A percentile compares a stretch with the other conserved stretches of the same genome.
These are phyloP conservation scores for Melangyna quadrimaculata DNA, from an alignment of 2,888 invertebrate species.

Conservation along the genomic window DNA sequence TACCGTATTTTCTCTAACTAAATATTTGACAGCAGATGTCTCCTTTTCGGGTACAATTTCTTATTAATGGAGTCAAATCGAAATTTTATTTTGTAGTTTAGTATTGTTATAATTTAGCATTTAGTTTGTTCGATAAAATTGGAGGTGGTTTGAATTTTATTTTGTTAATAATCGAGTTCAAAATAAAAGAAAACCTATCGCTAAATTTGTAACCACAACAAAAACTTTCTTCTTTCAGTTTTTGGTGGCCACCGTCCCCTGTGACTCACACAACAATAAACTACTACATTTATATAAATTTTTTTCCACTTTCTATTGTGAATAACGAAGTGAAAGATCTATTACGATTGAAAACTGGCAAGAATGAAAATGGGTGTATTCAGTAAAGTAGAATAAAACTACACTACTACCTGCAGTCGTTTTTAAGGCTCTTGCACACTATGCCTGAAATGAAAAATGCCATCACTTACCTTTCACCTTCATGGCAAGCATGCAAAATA, in stretches of 20 bases:
- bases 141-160: not conserved
- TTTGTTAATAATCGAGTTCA: not conserved
- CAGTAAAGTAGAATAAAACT: not conserved
- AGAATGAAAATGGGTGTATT: not conserved
- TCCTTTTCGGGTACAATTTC: not conserved
- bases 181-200: constrained; percentile 31
- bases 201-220: constrained; percentile 54
- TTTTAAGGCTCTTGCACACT: no score
- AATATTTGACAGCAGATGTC: constrained; percentile 11
- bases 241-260: constrained; percentile 44
- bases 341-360: constrained; percentile 2
- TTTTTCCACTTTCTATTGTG: constrained; percentile 6
- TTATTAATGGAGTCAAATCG: not conserved
- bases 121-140: not conserved
- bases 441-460: no score
- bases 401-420: no score
- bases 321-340: not conserved
- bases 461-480: no score
- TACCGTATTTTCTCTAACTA: constrained; percentile 5
- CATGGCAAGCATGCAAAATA: no score
- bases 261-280: constrained; percentile 64
- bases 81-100: not conserved
- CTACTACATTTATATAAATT: constrained; percentile 37
- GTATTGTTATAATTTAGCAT: not conserved
- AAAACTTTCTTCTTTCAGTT: constrained; percentile 68